These are phyloP conservation scores for Pygoscelis adeliae DNA, from an alignment of 2,113 vertebrate genomes.

Conservation along the genomic window DNA sequence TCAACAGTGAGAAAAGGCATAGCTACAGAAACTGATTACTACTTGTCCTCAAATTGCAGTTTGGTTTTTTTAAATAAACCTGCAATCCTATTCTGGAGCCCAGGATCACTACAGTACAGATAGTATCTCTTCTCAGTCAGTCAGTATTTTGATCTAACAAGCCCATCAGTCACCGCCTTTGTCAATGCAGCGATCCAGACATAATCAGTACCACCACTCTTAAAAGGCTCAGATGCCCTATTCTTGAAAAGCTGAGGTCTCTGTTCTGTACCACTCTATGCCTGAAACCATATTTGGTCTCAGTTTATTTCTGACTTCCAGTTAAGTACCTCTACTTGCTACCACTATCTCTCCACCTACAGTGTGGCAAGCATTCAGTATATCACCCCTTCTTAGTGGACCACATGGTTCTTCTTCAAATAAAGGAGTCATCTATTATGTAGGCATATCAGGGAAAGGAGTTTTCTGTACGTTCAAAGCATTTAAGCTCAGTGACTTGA, in stretches of 20 bases:
- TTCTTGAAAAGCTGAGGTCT: not conserved
- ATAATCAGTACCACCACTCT: not conserved
- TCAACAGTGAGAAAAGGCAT: not conserved
- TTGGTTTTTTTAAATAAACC: not conserved
- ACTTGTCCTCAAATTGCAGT: not conserved
- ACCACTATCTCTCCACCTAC: not conserved
- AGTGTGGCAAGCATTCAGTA: not conserved
- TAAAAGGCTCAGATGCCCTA: not conserved
- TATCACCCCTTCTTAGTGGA: not conserved
- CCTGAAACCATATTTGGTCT: not conserved
- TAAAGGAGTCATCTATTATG: not conserved
- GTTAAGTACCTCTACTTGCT: not conserved
- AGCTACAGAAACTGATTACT: not conserved
- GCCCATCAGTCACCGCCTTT: not conserved
- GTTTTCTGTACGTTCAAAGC: not conserved
- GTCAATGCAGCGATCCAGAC: not conserved
- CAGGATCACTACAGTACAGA: not conserved
- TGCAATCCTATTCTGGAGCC: not conserved
- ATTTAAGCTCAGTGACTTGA: not conserved
- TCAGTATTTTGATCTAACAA: not conserved
- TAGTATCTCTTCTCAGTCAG: not conserved
- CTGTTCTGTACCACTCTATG: not conserved
- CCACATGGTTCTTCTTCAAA: not conserved
- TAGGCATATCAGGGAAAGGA: not conserved
- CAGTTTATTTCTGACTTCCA: not conserved